Percentiles rank a stretch among this genome's conserved stretches.
phyloP scores from a whole-genome alignment of 2,888 invertebrate species.

The Drosophila suboccidentalis region DNA sequence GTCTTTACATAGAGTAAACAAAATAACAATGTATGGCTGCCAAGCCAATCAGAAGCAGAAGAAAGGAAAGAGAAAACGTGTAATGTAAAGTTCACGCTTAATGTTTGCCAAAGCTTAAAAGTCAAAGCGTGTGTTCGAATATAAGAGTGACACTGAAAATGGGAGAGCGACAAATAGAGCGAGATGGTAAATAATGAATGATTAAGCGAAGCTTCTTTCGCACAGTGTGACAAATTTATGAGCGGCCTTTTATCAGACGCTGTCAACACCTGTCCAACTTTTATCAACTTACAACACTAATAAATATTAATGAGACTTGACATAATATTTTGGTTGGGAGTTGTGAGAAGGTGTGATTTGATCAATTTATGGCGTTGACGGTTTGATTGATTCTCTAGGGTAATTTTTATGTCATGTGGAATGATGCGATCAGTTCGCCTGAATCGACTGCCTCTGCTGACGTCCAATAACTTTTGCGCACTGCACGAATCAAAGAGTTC shows the following conservation, averaged over 20 bases:
- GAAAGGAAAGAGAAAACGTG: conserved; percentile 15
- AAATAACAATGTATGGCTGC: conserved; percentile 8
- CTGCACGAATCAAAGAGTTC: conserved; percentile 28
- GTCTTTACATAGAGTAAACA: conserved; percentile 4
- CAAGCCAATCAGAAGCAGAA: neutral
- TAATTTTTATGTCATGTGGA: conserved; percentile 50
- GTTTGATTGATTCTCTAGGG: conserved; percentile 61
- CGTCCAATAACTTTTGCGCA: conserved; percentile 46
- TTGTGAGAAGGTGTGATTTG: conserved; percentile 12
- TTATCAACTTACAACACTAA: conserved; percentile 54
- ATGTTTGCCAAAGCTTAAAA: conserved; percentile 33
- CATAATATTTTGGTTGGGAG: conserved; percentile 3
- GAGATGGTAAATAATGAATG: conserved; percentile 13
- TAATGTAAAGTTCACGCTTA: conserved; percentile 25
- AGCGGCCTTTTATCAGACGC: conserved; percentile 23
- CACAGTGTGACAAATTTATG: conserved; percentile 50
- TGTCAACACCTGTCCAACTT: conserved; percentile 46
- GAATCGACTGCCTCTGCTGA: conserved; percentile 5
- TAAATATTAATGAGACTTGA: conserved; percentile 37
- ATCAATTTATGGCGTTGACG: conserved; percentile 60
- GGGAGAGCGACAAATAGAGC: neutral
- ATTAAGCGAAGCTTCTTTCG: conserved; percentile 16
- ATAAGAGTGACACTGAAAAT: neutral
- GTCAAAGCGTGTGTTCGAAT: neutral
- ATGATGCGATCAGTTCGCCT: conserved; percentile 15